Evolutionary conservation across 2,113 vertebrate species (phyloP).

Genomic region (Hepsetus odoe): DNA sequence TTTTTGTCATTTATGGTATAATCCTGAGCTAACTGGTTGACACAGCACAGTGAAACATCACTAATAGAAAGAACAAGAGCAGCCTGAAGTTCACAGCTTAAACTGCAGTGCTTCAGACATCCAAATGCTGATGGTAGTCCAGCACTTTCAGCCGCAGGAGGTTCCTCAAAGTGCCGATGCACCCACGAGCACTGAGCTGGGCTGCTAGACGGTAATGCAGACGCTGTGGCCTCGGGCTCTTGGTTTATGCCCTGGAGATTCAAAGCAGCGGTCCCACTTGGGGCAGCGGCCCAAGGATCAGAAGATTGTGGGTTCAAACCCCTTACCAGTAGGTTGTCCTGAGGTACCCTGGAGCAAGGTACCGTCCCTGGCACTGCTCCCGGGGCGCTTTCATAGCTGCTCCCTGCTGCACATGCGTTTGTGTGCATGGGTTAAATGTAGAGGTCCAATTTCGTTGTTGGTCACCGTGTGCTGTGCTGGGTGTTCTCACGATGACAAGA

Average conservation of each 20-base stretch:
- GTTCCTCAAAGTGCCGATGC: background rate
- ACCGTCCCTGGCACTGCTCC: too few relatives aligned
- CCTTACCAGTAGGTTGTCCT: too few relatives aligned
- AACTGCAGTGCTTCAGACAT: background rate
- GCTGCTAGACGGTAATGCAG: background rate
- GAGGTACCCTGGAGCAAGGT: too few relatives aligned
- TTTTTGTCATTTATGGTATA: background rate
- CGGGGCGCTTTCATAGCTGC: too few relatives aligned
- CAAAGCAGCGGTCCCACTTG: too few relatives aligned
- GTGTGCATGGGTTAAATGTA: too few relatives aligned
- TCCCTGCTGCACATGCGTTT: too few relatives aligned
- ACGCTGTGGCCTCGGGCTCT: conserved; percentile 18
- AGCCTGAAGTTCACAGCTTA: background rate
- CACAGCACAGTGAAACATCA: background rate
- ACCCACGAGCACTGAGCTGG: background rate
- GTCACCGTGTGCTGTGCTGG: too few relatives aligned
- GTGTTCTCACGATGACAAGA: too few relatives aligned
- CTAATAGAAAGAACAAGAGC: background rate
- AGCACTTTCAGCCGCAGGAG: background rate
- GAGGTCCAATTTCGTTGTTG: too few relatives aligned
- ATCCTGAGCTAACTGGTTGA: background rate
- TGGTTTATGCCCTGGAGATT: conserved; percentile 6
- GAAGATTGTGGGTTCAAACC: too few relatives aligned
- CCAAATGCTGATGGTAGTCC: background rate
- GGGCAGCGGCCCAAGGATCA: too few relatives aligned